Conservation (phyloP, 2,888 invertebrate genomes). For the Chaetogeoica ovagalla region DNA sequence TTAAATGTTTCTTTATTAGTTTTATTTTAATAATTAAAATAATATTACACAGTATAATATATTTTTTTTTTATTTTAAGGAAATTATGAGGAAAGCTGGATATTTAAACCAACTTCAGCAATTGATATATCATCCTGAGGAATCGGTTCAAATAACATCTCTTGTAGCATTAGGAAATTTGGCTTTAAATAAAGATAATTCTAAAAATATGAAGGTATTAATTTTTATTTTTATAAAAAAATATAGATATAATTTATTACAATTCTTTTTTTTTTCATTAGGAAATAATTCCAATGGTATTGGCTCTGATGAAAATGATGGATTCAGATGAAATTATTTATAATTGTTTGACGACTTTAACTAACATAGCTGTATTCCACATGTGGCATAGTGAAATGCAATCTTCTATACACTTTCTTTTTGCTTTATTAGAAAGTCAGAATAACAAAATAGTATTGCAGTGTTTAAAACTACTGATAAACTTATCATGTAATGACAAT, state of each 20-base stretch:
- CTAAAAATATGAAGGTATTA: slow-evolving; percentile 62
- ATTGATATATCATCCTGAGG: slow-evolving; percentile 60
- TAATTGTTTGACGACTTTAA: slow-evolving; percentile 61
- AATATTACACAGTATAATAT: too few species aligned
- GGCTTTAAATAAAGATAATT: slow-evolving; percentile 63
- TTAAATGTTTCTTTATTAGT: too few species aligned
- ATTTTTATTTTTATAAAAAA: not conserved
- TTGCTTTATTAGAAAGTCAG: slow-evolving; percentile 61
- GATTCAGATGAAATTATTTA: slow-evolving; percentile 58
- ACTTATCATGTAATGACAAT: slow-evolving; percentile 65
- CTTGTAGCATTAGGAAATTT: slow-evolving; percentile 63
- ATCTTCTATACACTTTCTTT: slow-evolving; percentile 61
- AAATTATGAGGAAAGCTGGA: slow-evolving; percentile 62
- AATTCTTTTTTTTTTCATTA: slow-evolving; percentile 56
- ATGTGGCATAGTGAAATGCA: slow-evolving; percentile 63
- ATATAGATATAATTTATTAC: slow-evolving; percentile 18
- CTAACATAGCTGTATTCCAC: slow-evolving; percentile 62
- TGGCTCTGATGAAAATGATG: slow-evolving; percentile 59
- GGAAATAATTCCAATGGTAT: slow-evolving; percentile 62
- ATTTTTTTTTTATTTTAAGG: slow-evolving; percentile 58
- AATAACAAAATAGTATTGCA: slow-evolving; percentile 61
- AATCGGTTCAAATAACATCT: slow-evolving; percentile 60
- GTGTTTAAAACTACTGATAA: slow-evolving; percentile 65
- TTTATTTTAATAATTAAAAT: too few species aligned
- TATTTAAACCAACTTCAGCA: slow-evolving; percentile 61